Conservation (phyloP, 2,888 invertebrate genomes). For the Mayetiola destructor region DNA sequence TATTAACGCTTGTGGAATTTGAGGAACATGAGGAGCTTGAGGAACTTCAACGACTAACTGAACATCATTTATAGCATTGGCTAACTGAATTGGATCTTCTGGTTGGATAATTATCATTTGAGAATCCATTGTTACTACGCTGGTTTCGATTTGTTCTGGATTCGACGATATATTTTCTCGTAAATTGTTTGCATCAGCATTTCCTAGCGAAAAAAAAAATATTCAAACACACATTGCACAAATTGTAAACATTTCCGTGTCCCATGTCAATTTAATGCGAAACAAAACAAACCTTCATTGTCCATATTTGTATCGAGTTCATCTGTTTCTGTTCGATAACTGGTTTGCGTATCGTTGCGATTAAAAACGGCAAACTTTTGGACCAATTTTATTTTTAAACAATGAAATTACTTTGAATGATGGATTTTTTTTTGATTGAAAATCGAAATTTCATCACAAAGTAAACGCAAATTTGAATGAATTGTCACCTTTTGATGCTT, state of each 20-base stretch:
- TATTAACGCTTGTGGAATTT: neutral
- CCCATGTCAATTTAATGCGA: neutral
- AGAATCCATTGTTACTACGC: neutral
- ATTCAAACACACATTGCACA: neutral
- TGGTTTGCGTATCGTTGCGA: no score
- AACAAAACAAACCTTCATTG: neutral
- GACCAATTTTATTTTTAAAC: no score
- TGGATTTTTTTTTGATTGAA: no score
- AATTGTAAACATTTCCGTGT: neutral
- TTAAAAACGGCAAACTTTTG: no score
- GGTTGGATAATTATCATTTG: slow-evolving; percentile 1
- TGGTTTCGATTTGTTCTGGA: neutral
- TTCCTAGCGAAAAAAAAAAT: neutral
- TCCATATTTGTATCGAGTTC: slow-evolving; percentile 10
- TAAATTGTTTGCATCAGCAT: no score
- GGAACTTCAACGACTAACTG: no score
- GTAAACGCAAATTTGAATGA: no score
- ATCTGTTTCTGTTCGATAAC: no score
- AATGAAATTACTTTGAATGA: no score
- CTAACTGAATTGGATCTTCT: neutral
- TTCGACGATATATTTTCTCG: neutral
- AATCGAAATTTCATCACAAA: no score
- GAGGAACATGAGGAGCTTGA: no score
- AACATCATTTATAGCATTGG: neutral
- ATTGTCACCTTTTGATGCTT: no score